Conservation (phyloP, 2,113 vertebrate species). For the Coracopsis vasa region DNA sequence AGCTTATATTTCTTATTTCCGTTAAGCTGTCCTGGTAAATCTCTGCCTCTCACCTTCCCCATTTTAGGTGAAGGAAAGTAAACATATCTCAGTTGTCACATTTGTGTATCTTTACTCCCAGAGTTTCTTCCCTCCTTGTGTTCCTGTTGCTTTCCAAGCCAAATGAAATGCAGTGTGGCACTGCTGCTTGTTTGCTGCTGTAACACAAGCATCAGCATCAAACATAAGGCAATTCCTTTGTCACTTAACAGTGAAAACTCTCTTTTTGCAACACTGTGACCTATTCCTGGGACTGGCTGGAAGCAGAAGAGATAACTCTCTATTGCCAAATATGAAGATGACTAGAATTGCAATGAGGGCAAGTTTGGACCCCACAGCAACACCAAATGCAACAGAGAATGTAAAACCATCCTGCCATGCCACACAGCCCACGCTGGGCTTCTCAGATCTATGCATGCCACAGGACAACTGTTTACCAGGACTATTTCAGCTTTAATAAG, state of each 20-base stretch:
- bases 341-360: background rate
- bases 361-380: background rate
- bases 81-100: background rate
- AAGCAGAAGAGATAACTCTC: background rate
- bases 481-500: background rate
- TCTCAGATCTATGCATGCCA: background rate
- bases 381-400: background rate
- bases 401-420: background rate
- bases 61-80: background rate
- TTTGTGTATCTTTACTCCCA: background rate
- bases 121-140: background rate
- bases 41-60: background rate
- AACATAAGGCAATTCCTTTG: background rate
- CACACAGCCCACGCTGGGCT: accelerated
- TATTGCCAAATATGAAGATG: background rate
- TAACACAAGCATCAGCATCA: background rate
- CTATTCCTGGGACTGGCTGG: background rate
- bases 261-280: background rate
- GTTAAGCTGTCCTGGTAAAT: background rate
- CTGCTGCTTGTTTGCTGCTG: background rate
- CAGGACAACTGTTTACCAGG: background rate
- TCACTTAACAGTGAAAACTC: background rate
- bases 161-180: background rate
- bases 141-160: background rate
- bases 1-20: background rate